Evolutionary conservation across 2,797 vertebrate genomes (phyloP).

Genomic region (Siniperca scherzeri): DNA sequence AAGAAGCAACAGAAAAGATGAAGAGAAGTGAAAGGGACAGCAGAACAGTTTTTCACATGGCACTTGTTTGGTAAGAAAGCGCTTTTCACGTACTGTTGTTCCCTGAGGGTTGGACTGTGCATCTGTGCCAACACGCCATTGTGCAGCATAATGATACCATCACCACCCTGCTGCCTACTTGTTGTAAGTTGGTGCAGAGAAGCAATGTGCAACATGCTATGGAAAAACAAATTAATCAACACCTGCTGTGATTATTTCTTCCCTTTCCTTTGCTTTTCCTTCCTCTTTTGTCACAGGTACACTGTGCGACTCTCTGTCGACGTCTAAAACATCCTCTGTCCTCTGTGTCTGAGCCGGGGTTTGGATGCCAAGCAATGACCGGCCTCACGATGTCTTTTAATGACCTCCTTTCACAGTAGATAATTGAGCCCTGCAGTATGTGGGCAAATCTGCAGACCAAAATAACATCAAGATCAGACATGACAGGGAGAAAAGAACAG

Average conservation of each 20-base stretch:
- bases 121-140: constrained; percentile 33
- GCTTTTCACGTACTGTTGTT: neutral
- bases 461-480: constrained; percentile 40
- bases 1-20: neutral
- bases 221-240: constrained; percentile 50
- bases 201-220: constrained; percentile 18
- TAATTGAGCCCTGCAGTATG: constrained; percentile 57
- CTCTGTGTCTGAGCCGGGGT: constrained; percentile 8
- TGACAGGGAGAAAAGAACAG: constrained; percentile 18
- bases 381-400: constrained; percentile 41
- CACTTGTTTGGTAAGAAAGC: constrained; percentile 27
- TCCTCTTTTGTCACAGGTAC: constrained; percentile 7
- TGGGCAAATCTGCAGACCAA: constrained; percentile 41
- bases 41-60: constrained; percentile 3
- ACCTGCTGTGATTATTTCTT: constrained; percentile 29
- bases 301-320: neutral
- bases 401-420: constrained; percentile 51
- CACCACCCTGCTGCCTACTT: constrained; percentile 41
- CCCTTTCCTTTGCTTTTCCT: neutral
- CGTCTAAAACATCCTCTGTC: constrained; percentile 20
- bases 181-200: constrained; percentile 34
- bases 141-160: constrained; percentile 38
- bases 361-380: constrained; percentile 6
- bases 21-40: neutral
- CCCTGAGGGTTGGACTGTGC: constrained; percentile 34